Evolutionary conservation across 2,113 vertebrate species (phyloP).

Genomic region (Chaetodon trifascialis): DNA sequence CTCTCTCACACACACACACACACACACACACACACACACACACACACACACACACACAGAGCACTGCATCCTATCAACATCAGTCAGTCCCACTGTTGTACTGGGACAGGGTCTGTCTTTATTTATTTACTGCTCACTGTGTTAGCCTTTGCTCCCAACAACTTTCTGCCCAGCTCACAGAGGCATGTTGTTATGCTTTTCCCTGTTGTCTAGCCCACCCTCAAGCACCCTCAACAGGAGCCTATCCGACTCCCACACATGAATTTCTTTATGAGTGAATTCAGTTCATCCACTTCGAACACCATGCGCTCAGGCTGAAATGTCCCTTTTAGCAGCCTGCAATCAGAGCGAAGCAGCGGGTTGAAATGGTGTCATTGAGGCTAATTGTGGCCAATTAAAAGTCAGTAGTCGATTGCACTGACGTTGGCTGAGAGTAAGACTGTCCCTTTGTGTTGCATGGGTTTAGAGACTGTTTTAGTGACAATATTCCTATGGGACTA

Average conservation of each 20-base stretch:
- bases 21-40: constrained; percentile 9
- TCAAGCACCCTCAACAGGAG: constrained; percentile 54
- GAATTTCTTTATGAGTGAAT: constrained; percentile 37
- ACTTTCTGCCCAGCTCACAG: constrained; percentile 44
- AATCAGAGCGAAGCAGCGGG: constrained; percentile 65
- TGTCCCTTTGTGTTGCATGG: constrained; percentile 7
- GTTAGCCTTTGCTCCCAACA: constrained; percentile 60
- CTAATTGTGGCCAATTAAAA: constrained; percentile 91
- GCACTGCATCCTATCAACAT: constrained; percentile 25
- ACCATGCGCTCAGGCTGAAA: constrained; percentile 19
- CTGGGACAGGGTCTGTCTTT: constrained; percentile 56
- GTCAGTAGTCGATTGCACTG: constrained; percentile 71
- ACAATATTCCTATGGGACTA: background rate
- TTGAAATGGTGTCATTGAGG: constrained; percentile 84
- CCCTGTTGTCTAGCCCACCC: constrained; percentile 38
- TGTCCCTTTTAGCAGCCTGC: constrained; percentile 62
- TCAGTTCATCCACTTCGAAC: constrained; percentile 25
- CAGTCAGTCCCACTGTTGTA: constrained; percentile 49
- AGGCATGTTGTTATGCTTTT: constrained; percentile 54
- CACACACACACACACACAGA: background rate
- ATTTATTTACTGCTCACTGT: constrained; percentile 63
- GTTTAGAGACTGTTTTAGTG: constrained; percentile 4
- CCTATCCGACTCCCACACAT: constrained; percentile 36
- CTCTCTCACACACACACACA: background rate
- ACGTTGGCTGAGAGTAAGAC: constrained; percentile 34